Conservation (phyloP, 2,113 vertebrate species). For the Acrocephalus kingi region DNA sequence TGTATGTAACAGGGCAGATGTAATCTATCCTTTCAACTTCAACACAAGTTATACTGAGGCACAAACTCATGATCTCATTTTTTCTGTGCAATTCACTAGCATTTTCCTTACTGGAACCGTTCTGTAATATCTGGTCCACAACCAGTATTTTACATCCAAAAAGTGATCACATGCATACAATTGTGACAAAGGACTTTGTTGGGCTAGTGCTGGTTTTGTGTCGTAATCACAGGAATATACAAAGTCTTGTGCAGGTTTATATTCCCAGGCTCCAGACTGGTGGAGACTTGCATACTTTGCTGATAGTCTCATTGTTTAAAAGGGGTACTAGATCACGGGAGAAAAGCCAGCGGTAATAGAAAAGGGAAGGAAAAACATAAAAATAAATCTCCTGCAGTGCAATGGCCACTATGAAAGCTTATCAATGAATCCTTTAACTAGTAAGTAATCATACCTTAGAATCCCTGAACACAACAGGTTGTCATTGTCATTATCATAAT, state of each 20-base stretch:
- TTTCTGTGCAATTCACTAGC: not conserved
- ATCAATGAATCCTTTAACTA: not conserved
- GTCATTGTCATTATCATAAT: not conserved
- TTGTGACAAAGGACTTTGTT: not conserved
- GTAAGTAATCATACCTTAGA: not conserved
- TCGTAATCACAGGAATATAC: not conserved
- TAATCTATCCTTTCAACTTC: not conserved
- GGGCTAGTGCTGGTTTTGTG: not conserved
- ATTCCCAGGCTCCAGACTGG: conserved; percentile 52
- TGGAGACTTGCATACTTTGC: conserved; percentile 10
- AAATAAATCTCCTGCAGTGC: conserved; percentile 1
- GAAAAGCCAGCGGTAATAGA: conserved; percentile 2
- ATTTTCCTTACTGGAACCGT: not conserved
- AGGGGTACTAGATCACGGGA: conserved; percentile 35
- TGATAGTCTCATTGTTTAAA: conserved; percentile 52
- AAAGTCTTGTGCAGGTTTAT: conserved; percentile 13
- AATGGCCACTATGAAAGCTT: not conserved
- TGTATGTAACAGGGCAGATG: not conserved
- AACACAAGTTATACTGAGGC: not conserved
- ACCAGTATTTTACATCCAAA: not conserved
- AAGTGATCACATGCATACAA: not conserved
- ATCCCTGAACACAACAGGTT: not conserved
- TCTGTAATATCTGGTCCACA: not conserved
- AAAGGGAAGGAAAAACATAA: not conserved
- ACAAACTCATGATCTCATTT: not conserved